Evolutionary conservation across 1,140 invertebrate species (phyloP).

Genomic region (Gyrodactylus bullatarudis): DNA sequence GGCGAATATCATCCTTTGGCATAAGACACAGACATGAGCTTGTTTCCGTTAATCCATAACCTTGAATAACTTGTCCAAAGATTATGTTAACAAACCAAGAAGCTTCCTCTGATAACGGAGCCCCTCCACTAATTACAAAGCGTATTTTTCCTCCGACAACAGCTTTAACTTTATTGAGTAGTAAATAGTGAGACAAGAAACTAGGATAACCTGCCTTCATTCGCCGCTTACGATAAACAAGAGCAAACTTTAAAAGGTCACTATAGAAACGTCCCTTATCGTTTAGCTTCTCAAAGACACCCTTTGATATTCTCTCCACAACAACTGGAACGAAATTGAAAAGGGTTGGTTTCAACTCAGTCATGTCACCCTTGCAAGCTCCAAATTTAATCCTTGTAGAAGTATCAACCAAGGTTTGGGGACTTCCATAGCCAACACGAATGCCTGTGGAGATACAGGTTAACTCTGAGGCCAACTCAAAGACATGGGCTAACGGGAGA

Average conservation of each 20-base stretch:
- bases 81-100: conserved; percentile 69
- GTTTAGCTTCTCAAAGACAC: conserved; percentile 55
- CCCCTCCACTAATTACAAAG: conserved; percentile 56
- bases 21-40: conserved; percentile 59
- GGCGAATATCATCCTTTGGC: conserved; percentile 33
- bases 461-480: conserved; percentile 42
- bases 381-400: conserved; percentile 60
- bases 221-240: conserved; percentile 48
- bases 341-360: conserved; percentile 53
- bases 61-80: conserved; percentile 24
- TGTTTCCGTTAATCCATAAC: conserved; percentile 78
- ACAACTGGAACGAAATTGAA: conserved; percentile 52
- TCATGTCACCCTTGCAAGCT: conserved; percentile 44
- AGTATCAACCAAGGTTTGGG: conserved; percentile 56
- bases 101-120: conserved; percentile 63
- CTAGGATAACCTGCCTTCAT: conserved; percentile 14
- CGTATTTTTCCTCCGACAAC: conserved; percentile 46
- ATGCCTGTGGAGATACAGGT: conserved; percentile 33
- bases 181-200: conserved; percentile 19
- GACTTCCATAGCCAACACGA: conserved; percentile 51
- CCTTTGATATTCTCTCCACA: conserved; percentile 69
- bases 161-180: conserved; percentile 42
- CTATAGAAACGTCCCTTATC: conserved; percentile 35
- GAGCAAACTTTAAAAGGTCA: conserved; percentile 48
- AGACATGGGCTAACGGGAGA: conserved; percentile 75